Conservation (phyloP, 2,113 vertebrate species). For the Accipiter cooperii region DNA sequence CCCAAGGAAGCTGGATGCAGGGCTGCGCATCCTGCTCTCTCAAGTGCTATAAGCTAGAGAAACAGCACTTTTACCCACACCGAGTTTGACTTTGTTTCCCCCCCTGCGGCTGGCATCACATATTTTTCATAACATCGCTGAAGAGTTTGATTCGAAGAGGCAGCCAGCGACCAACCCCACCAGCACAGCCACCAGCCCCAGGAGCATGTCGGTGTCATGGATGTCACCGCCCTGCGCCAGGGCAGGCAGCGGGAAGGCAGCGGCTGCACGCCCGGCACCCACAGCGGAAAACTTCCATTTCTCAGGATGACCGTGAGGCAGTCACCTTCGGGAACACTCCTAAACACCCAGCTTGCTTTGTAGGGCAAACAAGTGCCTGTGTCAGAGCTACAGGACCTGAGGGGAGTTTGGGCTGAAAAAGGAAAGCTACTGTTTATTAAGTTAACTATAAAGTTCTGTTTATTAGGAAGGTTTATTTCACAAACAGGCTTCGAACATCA, state of each 20-base stretch:
- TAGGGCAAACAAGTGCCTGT: background rate
- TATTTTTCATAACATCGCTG: background rate
- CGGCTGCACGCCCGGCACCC: accelerated
- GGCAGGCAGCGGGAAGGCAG: background rate
- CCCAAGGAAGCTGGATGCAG: background rate
- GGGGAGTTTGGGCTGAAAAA: background rate
- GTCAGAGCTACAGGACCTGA: background rate
- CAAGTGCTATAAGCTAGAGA: background rate
- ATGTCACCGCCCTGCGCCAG: background rate
- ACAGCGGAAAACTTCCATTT: background rate
- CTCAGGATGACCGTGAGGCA: background rate
- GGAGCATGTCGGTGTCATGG: accelerated
- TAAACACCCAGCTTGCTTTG: background rate
- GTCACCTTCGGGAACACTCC: background rate
- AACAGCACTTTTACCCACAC: background rate
- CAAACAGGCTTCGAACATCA: background rate
- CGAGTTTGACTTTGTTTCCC: background rate
- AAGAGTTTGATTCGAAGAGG: background rate
- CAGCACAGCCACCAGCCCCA: background rate
- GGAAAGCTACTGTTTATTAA: background rate
- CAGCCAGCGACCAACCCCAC: background rate
- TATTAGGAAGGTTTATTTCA: background rate
- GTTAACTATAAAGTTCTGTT: background rate
- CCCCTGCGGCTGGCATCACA: background rate
- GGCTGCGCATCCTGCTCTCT: background rate